Evolutionary conservation across 2,888 invertebrate genomes (phyloP).

Genomic region (Scaptomyza flava): DNA sequence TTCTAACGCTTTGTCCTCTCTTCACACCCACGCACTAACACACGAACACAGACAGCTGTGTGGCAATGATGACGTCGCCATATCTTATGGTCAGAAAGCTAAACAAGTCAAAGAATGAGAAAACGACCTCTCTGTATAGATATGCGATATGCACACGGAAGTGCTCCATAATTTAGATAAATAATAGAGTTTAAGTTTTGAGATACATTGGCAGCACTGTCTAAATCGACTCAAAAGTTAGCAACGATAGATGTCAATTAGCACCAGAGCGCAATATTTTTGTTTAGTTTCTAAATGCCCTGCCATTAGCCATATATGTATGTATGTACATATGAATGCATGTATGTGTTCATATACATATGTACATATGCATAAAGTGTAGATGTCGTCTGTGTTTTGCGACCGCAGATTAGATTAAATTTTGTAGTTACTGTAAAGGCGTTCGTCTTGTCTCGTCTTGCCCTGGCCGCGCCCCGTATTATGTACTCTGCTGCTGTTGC

Average conservation of each 20-base stretch:
- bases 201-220: slow-evolving; percentile 46
- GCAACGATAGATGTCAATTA: slow-evolving; percentile 62
- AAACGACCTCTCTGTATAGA: slow-evolving; percentile 10
- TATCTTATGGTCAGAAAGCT: slow-evolving; percentile 44
- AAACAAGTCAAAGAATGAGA: slow-evolving; percentile 54
- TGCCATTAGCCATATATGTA: slow-evolving; percentile 5
- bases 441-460: slow-evolving; percentile 27
- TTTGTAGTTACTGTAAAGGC: slow-evolving; percentile 73
- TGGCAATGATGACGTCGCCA: slow-evolving; percentile 51
- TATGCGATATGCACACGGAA: slow-evolving; percentile 50
- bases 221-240: slow-evolving; percentile 30
- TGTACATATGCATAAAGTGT: slow-evolving; percentile 21
- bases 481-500: slow-evolving; percentile 22
- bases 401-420: slow-evolving; percentile 75
- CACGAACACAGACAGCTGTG: slow-evolving; percentile 13
- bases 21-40: slow-evolving; percentile 37
- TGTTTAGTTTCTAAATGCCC: slow-evolving; percentile 19
- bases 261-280: slow-evolving; percentile 64
- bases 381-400: slow-evolving; percentile 51
- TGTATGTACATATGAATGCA: slow-evolving; percentile 4
- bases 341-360: too few relatives aligned
- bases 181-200: slow-evolving; percentile 52
- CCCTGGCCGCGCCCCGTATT: slow-evolving; percentile 33
- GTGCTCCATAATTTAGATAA: slow-evolving; percentile 45
- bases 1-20: slow-evolving; percentile 47